Evolutionary conservation across 2,888 invertebrate species (phyloP).

Genomic region (Acanthococcus lagerstroemiae): DNA sequence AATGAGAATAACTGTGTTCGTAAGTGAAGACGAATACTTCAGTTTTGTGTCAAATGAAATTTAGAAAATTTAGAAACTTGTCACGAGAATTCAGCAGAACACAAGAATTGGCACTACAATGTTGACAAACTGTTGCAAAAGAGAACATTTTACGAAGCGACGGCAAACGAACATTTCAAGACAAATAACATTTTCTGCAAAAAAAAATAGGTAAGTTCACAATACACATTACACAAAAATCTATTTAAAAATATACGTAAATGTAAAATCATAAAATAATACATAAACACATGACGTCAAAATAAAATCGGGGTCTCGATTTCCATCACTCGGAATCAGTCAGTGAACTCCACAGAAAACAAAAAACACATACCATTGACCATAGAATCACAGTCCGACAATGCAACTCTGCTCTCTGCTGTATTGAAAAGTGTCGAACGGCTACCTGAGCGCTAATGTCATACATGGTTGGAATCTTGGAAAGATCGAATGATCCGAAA

Average conservation of each 20-base stretch:
- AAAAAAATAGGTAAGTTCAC: background rate
- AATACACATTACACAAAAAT: background rate
- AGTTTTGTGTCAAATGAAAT: no score
- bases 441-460: no score
- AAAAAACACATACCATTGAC: no score
- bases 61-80: no score
- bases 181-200: background rate
- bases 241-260: background rate
- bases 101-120: background rate
- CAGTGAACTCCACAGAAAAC: background rate
- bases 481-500: no score
- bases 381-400: no score
- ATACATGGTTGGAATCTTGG: no score
- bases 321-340: background rate
- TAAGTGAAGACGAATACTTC: no score
- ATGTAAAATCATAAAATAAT: background rate
- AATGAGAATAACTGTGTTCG: no score
- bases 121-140: background rate
- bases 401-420: no score
- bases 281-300: background rate
- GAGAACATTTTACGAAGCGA: background rate
- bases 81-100: no score
- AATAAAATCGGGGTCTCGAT: background rate
- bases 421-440: no score
- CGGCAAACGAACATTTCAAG: background rate